A percentile compares a stretch with the other conserved stretches of the same genome.
Conservation (phyloP, 2,797 vertebrate genomes). For the Erpetoichthys calabaricus region DNA sequence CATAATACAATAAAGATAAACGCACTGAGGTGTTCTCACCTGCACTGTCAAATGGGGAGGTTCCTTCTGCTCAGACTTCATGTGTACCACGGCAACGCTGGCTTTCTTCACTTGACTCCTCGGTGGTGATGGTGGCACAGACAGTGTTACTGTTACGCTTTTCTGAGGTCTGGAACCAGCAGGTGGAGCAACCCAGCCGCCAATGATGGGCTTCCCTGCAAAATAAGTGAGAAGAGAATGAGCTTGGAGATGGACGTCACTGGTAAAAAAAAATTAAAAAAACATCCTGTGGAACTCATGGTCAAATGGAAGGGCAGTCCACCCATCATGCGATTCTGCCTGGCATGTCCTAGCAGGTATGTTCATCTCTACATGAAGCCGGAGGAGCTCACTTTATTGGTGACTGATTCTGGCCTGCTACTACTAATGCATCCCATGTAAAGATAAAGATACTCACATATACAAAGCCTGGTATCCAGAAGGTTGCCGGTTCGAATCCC, state of each 20-base stretch:
- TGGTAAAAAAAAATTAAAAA: no score
- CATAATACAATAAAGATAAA: no score
- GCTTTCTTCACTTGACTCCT: slow-evolving; percentile 29
- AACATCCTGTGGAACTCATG: background rate
- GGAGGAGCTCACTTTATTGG: no score
- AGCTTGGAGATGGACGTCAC: no score
- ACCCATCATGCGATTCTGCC: no score
- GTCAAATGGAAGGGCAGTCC: background rate
- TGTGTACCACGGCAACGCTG: slow-evolving; percentile 41
- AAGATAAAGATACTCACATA: no score
- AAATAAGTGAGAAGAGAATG: slow-evolving; percentile 4
- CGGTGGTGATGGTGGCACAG: slow-evolving; percentile 36
- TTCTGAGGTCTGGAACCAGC: slow-evolving; percentile 34
- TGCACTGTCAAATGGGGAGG: slow-evolving; percentile 53
- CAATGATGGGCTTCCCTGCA: slow-evolving; percentile 61
- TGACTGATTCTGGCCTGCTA: no score
- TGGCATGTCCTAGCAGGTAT: background rate
- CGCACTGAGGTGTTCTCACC: slow-evolving; percentile 26
- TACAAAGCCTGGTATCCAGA: no score
- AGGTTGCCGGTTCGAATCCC: no score
- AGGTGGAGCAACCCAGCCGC: slow-evolving; percentile 29
- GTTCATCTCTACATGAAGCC: no score
- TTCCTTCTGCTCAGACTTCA: slow-evolving; percentile 41
- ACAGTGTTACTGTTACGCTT: slow-evolving; percentile 45
- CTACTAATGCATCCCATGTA: no score